Evolutionary conservation across 2,888 invertebrate genomes (phyloP).

Genomic region (Busseola fusca): DNA sequence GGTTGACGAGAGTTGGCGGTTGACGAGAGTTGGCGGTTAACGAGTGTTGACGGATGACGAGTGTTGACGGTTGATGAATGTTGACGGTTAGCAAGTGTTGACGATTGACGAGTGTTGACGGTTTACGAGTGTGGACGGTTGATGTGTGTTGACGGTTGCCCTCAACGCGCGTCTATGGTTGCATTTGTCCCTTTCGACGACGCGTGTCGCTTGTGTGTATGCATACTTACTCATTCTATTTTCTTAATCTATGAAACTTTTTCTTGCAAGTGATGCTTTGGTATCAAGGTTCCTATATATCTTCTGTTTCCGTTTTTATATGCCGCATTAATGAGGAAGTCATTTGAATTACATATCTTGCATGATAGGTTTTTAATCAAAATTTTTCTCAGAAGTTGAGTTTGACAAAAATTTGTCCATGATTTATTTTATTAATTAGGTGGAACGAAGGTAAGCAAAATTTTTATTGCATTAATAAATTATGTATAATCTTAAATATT

Average conservation of each 20-base stretch:
- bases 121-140: too few relatives aligned
- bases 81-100: too few relatives aligned
- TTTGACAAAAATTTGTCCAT: background rate
- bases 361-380: background rate
- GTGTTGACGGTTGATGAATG: too few relatives aligned
- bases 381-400: background rate
- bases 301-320: background rate
- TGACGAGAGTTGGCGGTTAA: too few relatives aligned
- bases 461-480: background rate
- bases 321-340: background rate
- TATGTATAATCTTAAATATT: background rate
- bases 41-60: too few relatives aligned
- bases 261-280: background rate
- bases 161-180: too few relatives aligned
- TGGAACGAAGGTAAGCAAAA: slow-evolving; percentile 16
- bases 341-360: background rate
- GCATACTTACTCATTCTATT: background rate
- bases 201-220: too few relatives aligned
- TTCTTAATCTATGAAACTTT: background rate
- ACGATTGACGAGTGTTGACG: too few relatives aligned
- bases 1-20: too few relatives aligned
- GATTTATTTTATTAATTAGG: slow-evolving; percentile 18
- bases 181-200: too few relatives aligned
- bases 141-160: too few relatives aligned
- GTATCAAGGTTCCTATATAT: background rate